These are phyloP conservation scores for Sminthurides aquaticus DNA, from an alignment of 2,888 invertebrate genomes.

Conservation along the genomic window DNA sequence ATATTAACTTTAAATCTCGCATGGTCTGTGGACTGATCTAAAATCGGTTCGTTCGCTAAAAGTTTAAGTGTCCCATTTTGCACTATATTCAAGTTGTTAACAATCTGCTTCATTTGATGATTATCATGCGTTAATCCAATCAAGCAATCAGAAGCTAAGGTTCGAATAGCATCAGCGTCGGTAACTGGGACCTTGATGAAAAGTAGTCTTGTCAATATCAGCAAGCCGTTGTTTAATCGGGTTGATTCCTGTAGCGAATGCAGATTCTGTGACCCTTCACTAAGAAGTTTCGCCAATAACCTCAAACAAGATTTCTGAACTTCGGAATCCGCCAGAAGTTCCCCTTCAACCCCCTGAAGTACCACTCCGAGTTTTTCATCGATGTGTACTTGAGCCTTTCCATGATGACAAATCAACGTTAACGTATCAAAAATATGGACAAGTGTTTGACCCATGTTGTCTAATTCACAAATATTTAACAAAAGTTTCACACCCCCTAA, in stretches of 20 bases:
- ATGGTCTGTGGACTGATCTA: conserved; percentile 22
- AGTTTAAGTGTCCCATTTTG: conserved; percentile 20
- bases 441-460: conserved; percentile 14
- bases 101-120: conserved; percentile 54
- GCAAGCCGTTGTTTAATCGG: conserved; percentile 89
- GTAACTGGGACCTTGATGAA: conserved; percentile 31
- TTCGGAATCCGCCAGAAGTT: conserved; percentile 68
- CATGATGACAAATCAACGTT: conserved; percentile 14
- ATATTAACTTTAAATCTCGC: conserved; percentile 17
- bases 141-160: conserved; percentile 84
- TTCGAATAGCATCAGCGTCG: conserved; percentile 90
- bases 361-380: conserved; percentile 57
- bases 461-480: conserved; percentile 16
- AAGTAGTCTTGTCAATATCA: conserved; percentile 54
- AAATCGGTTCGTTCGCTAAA: conserved; percentile 19
- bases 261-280: conserved; percentile 22
- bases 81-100: conserved; percentile 20
- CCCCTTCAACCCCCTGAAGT: conserved; percentile 80
- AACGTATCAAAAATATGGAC: conserved; percentile 18
- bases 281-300: conserved; percentile 14
- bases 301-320: conserved; percentile 27
- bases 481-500: conserved; percentile 19
- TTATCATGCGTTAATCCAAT: conserved; percentile 86
- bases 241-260: conserved; percentile 60
- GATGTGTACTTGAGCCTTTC: conserved; percentile 17